Conservation (phyloP, 2,888 invertebrate genomes). For the Amphimallon solstitiale region DNA sequence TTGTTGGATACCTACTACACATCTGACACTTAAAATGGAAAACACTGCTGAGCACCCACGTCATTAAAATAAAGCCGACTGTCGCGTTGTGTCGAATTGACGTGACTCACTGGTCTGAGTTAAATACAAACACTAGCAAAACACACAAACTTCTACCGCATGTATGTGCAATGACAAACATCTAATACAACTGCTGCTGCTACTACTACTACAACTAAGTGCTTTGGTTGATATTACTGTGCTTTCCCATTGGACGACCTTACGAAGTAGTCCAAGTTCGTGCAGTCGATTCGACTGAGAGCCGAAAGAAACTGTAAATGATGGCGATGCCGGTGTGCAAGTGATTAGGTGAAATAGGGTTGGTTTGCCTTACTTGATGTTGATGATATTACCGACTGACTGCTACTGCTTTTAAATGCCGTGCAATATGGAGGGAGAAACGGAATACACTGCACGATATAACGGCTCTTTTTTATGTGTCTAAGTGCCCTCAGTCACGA, state of each 20-base stretch:
- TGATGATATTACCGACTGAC: conserved; percentile 14
- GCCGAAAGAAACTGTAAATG: conserved; percentile 6
- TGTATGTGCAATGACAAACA: conserved; percentile 26
- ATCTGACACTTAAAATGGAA: background rate
- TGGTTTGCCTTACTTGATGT: conserved; percentile 24
- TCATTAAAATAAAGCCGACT: background rate
- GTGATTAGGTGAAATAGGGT: conserved; percentile 21
- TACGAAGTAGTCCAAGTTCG: conserved; percentile 58
- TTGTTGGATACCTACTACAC: background rate
- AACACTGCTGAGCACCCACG: conserved; percentile 4
- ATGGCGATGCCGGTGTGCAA: conserved; percentile 5
- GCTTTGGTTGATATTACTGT: conserved; percentile 15
- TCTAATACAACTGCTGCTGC: conserved; percentile 6
- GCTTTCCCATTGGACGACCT: conserved; percentile 54
- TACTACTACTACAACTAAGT: conserved; percentile 15
- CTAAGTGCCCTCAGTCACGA: conserved; percentile 23
- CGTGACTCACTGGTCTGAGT: conserved; percentile 18
- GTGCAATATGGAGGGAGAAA: conserved; percentile 28
- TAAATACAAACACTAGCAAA: conserved; percentile 10
- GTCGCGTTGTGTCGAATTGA: conserved; percentile 1
- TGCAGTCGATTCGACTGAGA: conserved; percentile 14
- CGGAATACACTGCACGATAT: conserved; percentile 7
- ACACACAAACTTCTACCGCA: conserved; percentile 9
- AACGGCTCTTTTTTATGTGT: conserved; percentile 20
- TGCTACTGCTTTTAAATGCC: conserved; percentile 13